Evolutionary conservation across 2,888 invertebrate genomes (phyloP).

Genomic region (Zonitis immaculata): DNA sequence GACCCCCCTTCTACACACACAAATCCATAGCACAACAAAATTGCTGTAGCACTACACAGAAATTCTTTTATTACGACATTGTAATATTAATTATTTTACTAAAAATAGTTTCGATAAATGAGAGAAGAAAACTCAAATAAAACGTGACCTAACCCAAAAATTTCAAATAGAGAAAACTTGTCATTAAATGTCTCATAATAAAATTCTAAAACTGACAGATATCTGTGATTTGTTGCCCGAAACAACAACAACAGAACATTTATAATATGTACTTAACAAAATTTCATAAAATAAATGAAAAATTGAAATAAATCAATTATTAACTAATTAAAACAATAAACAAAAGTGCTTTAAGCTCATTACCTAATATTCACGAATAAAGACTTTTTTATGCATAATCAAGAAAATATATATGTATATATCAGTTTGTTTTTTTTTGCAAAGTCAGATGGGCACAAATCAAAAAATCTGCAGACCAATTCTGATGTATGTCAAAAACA

Average conservation of each 20-base stretch:
- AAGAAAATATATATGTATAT: no score
- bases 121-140: no score
- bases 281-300: neutral
- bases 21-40: no score
- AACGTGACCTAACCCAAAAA: no score
- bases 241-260: neutral
- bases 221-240: neutral
- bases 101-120: no score
- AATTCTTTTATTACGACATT: no score
- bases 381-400: no score
- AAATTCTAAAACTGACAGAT: neutral
- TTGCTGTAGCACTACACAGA: no score
- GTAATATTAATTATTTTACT: no score
- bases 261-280: neutral
- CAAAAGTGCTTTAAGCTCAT: neutral
- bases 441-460: neutral
- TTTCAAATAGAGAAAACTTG: no score
- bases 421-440: neutral
- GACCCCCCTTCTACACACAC: slow-evolving; percentile 12
- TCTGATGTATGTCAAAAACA: slow-evolving; percentile 9
- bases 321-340: no score
- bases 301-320: neutral
- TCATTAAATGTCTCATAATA: no score
- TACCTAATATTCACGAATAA: neutral
- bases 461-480: neutral